Percentiles rank a stretch among this genome's conserved stretches.
Evolutionary conservation across 2,888 invertebrate genomes (phyloP).

Genomic region (Sarcophaga carnaria): DNA sequence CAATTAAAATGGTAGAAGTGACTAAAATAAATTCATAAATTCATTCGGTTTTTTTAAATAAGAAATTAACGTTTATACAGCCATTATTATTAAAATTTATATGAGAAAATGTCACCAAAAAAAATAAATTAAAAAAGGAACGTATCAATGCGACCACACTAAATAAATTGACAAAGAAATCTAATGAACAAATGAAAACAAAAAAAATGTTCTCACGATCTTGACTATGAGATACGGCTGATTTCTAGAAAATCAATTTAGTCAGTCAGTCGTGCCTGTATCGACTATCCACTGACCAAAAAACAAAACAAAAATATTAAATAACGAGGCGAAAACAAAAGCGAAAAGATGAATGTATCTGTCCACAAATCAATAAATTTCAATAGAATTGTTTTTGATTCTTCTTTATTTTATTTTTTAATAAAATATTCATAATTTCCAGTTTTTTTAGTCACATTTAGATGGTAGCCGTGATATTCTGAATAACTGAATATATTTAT

Average conservation of each 20-base stretch:
- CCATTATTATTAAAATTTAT: constrained; percentile 57
- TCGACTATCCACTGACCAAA: background rate
- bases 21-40: constrained; percentile 53
- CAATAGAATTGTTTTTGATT: background rate
- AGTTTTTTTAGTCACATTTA: constrained; percentile 55
- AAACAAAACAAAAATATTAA: background rate
- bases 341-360: constrained; percentile 50
- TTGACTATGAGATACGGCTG: constrained; percentile 35
- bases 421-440: constrained; percentile 68
- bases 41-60: constrained; percentile 20
- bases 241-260: constrained; percentile 56
- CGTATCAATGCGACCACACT: background rate
- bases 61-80: constrained; percentile 39
- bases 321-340: constrained; percentile 23
- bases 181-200: constrained; percentile 6
- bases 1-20: constrained; percentile 10
- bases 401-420: background rate
- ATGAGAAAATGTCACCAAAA: constrained; percentile 64
- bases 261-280: constrained; percentile 16
- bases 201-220: constrained; percentile 65
- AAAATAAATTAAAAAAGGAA: constrained; percentile 4
- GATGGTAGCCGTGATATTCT: constrained; percentile 28
- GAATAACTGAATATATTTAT: background rate
- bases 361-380: constrained; percentile 52
- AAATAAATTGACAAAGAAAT: constrained; percentile 45